Percentiles rank a stretch among this genome's conserved stretches.
Evolutionary conservation across 2,797 vertebrate genomes (phyloP).

Genomic region (Enteromius thamalakanensis): DNA sequence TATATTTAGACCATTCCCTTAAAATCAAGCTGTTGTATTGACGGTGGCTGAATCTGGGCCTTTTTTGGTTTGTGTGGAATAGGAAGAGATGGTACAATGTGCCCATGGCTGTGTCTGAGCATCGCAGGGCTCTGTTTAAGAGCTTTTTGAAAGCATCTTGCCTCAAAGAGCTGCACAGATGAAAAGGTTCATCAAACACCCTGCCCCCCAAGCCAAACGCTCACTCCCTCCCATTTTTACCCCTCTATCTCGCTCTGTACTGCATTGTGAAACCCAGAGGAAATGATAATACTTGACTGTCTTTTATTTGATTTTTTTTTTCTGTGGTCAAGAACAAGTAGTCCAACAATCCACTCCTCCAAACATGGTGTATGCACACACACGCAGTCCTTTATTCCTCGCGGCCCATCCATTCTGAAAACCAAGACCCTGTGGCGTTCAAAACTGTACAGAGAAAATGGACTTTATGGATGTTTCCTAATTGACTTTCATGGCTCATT

Average conservation of each 20-base stretch:
- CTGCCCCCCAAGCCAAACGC: slow-evolving; percentile 28
- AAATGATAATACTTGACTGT: slow-evolving; percentile 43
- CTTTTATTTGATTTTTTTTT: slow-evolving; percentile 8
- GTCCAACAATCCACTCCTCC: slow-evolving; percentile 41
- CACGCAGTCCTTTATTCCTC: slow-evolving; percentile 23
- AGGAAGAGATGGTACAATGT: slow-evolving; percentile 36
- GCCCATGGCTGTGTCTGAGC: slow-evolving; percentile 54
- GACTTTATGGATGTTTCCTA: slow-evolving; percentile 47
- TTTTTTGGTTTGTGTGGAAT: slow-evolving; percentile 22
- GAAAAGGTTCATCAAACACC: slow-evolving; percentile 58
- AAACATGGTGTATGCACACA: slow-evolving; percentile 12
- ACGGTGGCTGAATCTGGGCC: neutral
- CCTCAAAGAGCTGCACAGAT: slow-evolving; percentile 46
- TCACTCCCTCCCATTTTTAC: slow-evolving; percentile 36
- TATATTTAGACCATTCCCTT: neutral
- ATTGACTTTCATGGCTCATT: slow-evolving; percentile 59
- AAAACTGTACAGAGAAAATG: slow-evolving; percentile 43
- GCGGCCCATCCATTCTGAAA: slow-evolving; percentile 31
- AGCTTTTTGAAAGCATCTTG: slow-evolving; percentile 54
- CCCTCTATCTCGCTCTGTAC: slow-evolving; percentile 13
- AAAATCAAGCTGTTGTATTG: neutral
- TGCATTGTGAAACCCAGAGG: slow-evolving; percentile 50
- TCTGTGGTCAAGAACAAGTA: slow-evolving; percentile 38
- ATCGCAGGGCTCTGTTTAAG: slow-evolving; percentile 55
- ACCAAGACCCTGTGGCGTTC: slow-evolving; percentile 16